These are phyloP conservation scores for Brachylomia viminalis DNA, from an alignment of 2,888 invertebrate genomes.

Conservation along the genomic window DNA sequence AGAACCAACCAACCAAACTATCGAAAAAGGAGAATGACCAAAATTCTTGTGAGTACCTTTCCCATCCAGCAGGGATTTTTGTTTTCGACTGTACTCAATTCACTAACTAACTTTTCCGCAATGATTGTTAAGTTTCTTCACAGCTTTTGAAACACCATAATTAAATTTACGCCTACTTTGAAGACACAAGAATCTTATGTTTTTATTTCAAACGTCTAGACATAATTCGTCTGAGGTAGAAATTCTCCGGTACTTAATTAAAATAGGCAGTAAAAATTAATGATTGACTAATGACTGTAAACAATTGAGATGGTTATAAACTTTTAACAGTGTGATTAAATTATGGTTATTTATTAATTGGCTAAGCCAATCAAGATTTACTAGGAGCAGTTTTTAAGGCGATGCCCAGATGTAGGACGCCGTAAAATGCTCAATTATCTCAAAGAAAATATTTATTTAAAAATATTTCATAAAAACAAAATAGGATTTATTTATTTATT, in stretches of 20 bases:
- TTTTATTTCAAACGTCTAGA: constrained; percentile 5
- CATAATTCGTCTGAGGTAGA: background rate
- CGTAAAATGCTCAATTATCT: too few species aligned
- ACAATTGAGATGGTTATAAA: constrained; percentile 21
- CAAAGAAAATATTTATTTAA: too few species aligned
- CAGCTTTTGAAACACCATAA: background rate
- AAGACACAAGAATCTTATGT: background rate
- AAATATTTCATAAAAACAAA: too few species aligned
- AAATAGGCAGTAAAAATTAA: constrained; percentile 13
- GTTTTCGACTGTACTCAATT: background rate
- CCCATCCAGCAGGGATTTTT: too few species aligned
- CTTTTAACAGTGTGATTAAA: background rate
- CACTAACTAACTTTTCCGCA: background rate
- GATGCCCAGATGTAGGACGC: too few species aligned
- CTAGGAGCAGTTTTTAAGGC: background rate
- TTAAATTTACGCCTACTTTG: background rate
- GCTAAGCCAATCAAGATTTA: constrained; percentile 18
- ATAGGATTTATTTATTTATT: too few species aligned
- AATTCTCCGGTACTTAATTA: constrained; percentile 4
- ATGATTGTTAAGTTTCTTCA: background rate
- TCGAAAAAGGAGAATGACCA: too few species aligned
- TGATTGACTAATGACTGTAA: constrained; percentile 16
- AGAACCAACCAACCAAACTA: too few species aligned
- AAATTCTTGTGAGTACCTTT: too few species aligned
- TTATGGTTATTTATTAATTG: constrained; percentile 37